Percentiles rank a stretch among this genome's conserved stretches.
phyloP scores from a whole-genome alignment of 2,113 vertebrate genomes.

The Cololabis saira region DNA sequence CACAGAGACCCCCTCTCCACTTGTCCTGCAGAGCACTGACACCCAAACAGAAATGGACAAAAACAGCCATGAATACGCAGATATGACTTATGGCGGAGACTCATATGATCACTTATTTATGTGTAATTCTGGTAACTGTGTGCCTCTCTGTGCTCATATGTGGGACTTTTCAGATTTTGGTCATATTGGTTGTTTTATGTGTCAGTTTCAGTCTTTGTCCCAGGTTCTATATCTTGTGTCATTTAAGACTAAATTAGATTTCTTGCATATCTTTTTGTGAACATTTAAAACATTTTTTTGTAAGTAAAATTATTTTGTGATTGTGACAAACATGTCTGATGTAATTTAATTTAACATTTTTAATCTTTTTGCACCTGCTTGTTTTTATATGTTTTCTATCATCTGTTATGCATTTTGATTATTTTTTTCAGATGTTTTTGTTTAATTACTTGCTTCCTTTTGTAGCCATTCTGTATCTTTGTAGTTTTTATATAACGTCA shows the following conservation, averaged over 20 bases:
- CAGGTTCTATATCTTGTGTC: no score
- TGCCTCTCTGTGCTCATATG: background rate
- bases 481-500: no score
- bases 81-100: background rate
- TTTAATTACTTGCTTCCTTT: background rate
- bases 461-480: no score
- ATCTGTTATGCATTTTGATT: background rate
- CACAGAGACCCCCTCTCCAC: background rate
- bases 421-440: background rate
- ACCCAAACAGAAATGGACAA: background rate
- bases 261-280: background rate
- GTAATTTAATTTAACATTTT: background rate
- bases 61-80: background rate
- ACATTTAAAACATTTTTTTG: background rate
- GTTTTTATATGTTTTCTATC: background rate
- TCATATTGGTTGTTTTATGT: background rate
- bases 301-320: background rate
- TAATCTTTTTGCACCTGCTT: background rate
- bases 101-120: background rate
- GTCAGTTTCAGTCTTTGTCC: background rate
- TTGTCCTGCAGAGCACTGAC: background rate
- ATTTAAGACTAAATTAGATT: no score
- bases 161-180: background rate
- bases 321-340: background rate
- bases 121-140: background rate